phyloP scores from a whole-genome alignment of 2,888 invertebrate genomes.

The Chironomus tentans region DNA sequence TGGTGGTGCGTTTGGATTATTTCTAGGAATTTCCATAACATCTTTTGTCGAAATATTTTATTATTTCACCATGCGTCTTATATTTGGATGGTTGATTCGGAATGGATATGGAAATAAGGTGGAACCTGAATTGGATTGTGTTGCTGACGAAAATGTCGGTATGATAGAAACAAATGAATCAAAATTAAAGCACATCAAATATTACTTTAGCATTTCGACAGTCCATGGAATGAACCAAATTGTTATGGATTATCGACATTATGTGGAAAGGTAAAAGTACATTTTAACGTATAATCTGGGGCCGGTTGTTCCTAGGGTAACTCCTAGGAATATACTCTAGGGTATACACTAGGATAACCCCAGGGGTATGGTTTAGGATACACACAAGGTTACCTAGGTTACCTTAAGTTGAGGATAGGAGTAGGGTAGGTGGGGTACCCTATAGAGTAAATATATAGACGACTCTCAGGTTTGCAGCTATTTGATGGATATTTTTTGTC shows the following conservation, averaged over 20 bases:
- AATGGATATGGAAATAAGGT: no score
- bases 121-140: neutral
- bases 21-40: neutral
- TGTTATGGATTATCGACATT: neutral
- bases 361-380: no score
- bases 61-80: neutral
- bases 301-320: no score
- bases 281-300: no score
- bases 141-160: neutral
- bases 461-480: no score
- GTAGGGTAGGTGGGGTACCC: no score
- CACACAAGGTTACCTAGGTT: no score
- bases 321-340: no score
- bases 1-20: neutral
- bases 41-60: neutral
- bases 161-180: neutral
- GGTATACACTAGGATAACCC: no score
- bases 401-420: no score
- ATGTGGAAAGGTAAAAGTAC: neutral
- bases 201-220: neutral
- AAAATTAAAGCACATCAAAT: neutral
- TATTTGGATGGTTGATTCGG: neutral
- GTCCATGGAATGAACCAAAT: neutral
- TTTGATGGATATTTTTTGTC: no score
- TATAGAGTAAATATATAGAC: no score